phyloP scores from a whole-genome alignment of 1,140 invertebrate species.

The Drosophila sproati region DNA sequence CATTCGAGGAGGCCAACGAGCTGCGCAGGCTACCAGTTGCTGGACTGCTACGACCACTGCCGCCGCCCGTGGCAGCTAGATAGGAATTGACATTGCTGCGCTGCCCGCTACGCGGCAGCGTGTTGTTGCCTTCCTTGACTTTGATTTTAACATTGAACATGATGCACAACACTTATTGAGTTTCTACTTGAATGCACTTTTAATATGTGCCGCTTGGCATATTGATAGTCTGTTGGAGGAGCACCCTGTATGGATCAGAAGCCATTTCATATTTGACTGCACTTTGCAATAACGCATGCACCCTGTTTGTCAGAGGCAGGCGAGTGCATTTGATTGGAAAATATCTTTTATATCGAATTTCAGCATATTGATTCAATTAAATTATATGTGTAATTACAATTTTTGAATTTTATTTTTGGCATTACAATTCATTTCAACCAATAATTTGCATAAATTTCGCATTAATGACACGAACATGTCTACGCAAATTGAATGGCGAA shows the following conservation, averaged over 20 bases:
- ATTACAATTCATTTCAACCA: constrained; percentile 46
- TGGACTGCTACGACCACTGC: constrained; percentile 75
- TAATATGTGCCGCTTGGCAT: constrained; percentile 60
- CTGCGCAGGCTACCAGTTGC: constrained; percentile 76
- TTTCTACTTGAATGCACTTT: constrained; percentile 67
- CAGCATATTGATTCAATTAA: constrained; percentile 18
- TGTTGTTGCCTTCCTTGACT: constrained; percentile 84
- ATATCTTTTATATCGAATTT: constrained; percentile 19
- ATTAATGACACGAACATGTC: constrained; percentile 63
- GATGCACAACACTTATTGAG: constrained; percentile 43
- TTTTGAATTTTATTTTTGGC: constrained; percentile 20
- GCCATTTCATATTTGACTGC: constrained; percentile 41
- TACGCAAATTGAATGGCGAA: constrained; percentile 55
- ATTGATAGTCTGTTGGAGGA: constrained; percentile 14
- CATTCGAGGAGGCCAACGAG: constrained; percentile 76
- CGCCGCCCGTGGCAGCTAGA: constrained; percentile 28
- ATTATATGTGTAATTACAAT: constrained; percentile 1
- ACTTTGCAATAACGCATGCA: constrained; percentile 41
- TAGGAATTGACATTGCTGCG: constrained; percentile 47
- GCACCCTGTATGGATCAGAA: constrained; percentile 31
- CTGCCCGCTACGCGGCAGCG: constrained; percentile 71
- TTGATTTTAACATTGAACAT: constrained; percentile 85
- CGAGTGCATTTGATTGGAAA: constrained; percentile 51
- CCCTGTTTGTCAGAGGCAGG: constrained; percentile 2
- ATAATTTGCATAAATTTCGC: constrained; percentile 56